Percentiles rank a stretch among this genome's conserved stretches.
Evolutionary conservation across 2,113 vertebrate genomes (phyloP).

Genomic region (Pterocles gutturalis): DNA sequence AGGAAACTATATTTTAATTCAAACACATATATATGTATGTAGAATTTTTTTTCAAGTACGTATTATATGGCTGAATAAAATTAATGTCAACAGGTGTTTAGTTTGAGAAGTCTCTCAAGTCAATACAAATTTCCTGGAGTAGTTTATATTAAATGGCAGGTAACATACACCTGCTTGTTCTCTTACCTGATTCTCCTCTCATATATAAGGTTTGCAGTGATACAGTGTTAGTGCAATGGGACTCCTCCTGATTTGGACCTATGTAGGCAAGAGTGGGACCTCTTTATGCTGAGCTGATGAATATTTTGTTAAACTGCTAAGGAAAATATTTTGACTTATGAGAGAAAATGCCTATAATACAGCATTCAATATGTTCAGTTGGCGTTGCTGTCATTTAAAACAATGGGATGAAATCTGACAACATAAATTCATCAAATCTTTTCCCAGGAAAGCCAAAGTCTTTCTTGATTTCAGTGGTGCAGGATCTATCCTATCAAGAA

Average conservation of each 20-base stretch:
- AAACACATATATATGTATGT: background rate
- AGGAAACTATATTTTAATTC: conserved; percentile 51
- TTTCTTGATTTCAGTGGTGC: background rate
- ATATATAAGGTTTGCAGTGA: accelerated
- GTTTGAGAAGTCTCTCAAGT: conserved; percentile 12
- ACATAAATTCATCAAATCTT: background rate
- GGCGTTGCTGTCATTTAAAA: background rate
- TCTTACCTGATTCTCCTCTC: background rate
- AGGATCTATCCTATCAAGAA: background rate
- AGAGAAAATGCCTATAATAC: background rate
- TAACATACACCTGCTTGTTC: conserved; percentile 26
- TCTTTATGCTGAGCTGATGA: background rate
- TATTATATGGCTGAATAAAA: conserved; percentile 47
- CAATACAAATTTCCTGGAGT: conserved; percentile 48
- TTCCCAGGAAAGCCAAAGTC: background rate
- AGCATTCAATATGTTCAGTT: background rate
- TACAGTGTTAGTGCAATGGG: background rate
- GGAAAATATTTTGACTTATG: conserved; percentile 38
- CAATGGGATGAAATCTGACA: background rate
- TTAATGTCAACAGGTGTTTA: conserved; percentile 46
- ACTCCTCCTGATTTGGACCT: background rate
- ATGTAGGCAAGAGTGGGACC: background rate
- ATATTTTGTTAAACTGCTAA: conserved; percentile 24
- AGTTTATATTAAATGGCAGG: conserved; percentile 17
- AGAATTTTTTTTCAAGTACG: background rate